A percentile compares a stretch with the other conserved stretches of the same genome.
Evolutionary conservation across 2,113 vertebrate species (phyloP).

Genomic region (Nycticryphes semicollaris): DNA sequence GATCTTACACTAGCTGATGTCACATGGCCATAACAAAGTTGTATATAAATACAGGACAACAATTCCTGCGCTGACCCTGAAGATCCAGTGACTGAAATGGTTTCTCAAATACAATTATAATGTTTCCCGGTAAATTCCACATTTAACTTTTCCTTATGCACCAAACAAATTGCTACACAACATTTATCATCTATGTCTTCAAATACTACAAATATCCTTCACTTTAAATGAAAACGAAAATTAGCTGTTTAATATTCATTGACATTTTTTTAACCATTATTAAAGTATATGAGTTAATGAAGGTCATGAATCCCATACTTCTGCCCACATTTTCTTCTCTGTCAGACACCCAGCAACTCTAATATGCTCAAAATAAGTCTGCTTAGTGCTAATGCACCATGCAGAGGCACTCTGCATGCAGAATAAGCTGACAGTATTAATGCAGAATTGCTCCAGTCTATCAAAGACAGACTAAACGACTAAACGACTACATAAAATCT

Average conservation of each 20-base stretch:
- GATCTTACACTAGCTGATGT: background rate
- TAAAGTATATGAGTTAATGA: background rate
- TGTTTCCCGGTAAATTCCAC: background rate
- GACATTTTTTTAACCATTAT: background rate
- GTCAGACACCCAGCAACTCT: background rate
- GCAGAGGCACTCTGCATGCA: background rate
- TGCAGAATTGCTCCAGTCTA: background rate
- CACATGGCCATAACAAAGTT: background rate
- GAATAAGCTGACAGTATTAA: background rate
- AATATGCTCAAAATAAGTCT: background rate
- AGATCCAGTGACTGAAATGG: background rate
- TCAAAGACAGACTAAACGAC: background rate
- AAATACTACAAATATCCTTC: background rate
- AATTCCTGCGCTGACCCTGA: background rate
- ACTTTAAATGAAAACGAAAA: background rate
- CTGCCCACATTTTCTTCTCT: background rate
- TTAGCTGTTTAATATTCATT: background rate
- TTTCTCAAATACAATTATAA: background rate
- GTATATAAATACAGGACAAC: accelerated
- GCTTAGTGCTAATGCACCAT: background rate
- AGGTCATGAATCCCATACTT: background rate
- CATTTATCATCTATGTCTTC: background rate
- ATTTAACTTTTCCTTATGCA: background rate
- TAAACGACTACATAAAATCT: background rate
- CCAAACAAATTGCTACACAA: background rate